Base-by-base conservation (phyloP, 2,113 vertebrate genomes). In the Atrichornis clamosus region DNA sequence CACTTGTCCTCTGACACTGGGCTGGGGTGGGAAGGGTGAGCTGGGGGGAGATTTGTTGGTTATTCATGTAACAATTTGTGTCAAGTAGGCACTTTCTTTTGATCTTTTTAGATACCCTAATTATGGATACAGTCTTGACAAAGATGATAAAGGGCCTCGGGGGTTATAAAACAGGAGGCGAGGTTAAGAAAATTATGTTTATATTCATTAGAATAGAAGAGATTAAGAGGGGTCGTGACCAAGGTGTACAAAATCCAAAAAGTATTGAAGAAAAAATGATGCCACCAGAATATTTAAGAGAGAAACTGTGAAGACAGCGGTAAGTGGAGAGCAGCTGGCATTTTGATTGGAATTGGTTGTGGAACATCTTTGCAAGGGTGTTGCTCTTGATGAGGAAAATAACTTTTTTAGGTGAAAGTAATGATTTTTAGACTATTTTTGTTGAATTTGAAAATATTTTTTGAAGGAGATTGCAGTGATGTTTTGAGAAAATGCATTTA, bases 151-250 rank as follows among this genome's bases (percentile, higher is more conserved):
- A 94, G 69, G 76, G 75, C 88, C 82, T 92, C 62, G 35, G 56
- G 88, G 93, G 95, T 96, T 96, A 87, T 84, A 73, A 94, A 87
- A 81, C 90, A 74, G 88, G 85, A 84, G 64, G 47, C 14, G 19
- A 91, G 90, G 94, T 95, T 95, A 96, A 67, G 84, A 73, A 95
- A 95, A 75, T 94, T 75, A 82, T 88, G 83, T 96, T 96, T 96
- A 55, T 93, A 97, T 96, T 94, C 86, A 96, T 97, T 95, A 95
- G 88, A 91, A 78, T 81, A 80, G 87, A 73, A 69, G 60, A 85
- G 56, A 89, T 95, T 91, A 95, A 92, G 93, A 89, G 92, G 35
- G 64, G 78, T 96, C 32, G 0, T 78, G 79, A 77, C 90, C 67
- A 77, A 91, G 70, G 72, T 91, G 49, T 94, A 85, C 92, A 91